Evolutionary conservation across 2,113 vertebrate genomes (phyloP), one percentile per base, ranked within the genome.

Genomic region (Melanerpes aurifrons): DNA sequence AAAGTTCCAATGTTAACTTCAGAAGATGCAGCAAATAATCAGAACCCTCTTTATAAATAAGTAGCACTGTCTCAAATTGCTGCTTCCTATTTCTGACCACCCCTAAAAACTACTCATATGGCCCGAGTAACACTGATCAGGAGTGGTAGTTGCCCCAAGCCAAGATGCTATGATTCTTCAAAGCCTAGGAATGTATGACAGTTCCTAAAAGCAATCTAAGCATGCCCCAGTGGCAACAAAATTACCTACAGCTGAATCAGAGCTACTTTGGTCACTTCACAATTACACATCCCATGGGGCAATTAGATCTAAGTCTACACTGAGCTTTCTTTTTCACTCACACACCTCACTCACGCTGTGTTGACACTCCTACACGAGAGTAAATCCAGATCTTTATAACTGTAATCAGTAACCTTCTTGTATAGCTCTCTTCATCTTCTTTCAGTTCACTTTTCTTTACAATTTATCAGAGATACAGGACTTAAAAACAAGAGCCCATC

Each of bases 191-290:
- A 92, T 32, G 47, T 64, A 74, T 85, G 82, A 84, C 79, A 87
- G 62, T 6, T 78, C 62, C 43, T 83, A 66, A 93, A 93, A 82
- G 43, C 48, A 70, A 86, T 16, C 43, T 59, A 74, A 64, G 31
- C 43, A 18, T 61, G 58, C 20, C 35, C 20, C 32, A 64, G 12
- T 35, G 57, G 54, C 64, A 88, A 37, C 31, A 81, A 67, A 80
- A 87, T 64, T 74, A 58, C 66, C 82, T 75, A 62, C 80, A 80
- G 61, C 54, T 96, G 86, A 94, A 90, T 94, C 86, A 90, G 43
- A 93, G 64, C 72, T 81, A 12, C 69, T 74, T 62, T 45, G 22
- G 37, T 72, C 78, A 82, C 40, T 56, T 94, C 64, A 70, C 79
- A 70, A 6, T 40, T 64, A 63, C 53, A 86, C 56, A 28, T 74